Evolutionary conservation across 1,140 invertebrate species (phyloP), one percentile per base, ranked within the genome.

Genomic region (Polypedilum pembai): DNA sequence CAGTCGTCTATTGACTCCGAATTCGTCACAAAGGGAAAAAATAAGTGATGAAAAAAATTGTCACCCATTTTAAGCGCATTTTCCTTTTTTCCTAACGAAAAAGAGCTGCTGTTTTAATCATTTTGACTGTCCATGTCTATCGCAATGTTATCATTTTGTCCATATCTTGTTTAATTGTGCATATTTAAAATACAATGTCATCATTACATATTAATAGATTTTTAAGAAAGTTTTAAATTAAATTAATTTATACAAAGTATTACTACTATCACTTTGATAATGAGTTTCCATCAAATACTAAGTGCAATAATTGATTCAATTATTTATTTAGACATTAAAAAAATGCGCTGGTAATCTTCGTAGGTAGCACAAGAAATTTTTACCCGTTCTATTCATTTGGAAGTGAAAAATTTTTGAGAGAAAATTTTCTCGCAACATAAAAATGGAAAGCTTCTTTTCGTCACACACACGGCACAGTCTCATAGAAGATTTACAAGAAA

Each of bases 401-500:
- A 76, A 56, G 10, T 77, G 74, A 79, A 79, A 79, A 82, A 77
- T 79, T 79, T 74, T 76, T 80, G 75, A 78, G 78, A 75, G 81
- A 40, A 75, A 41, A 75, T 24, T 45, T 17, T 73, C 20, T 18
- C 12, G 8, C 17, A 24, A 18, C 21, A n/a, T 33, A 40, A n/a
- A 17, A 56, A 7, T 33, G 21, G 40, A 15, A 45, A 21, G 12
- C n/a, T 56, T 56, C 45, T 56, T 56, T 15, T 56, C 45, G 12
- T 56, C 12, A 12, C n/a, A 56, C n/a, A 56, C n/a, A n/a, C 45
- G 12, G 15, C 45, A 56, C 45, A 56, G 12, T 33, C 24, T 33
- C 24, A 33, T 33, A 33, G 24, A 33, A 33, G 24, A 33, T 33
- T n/a, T 33, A 33, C 24, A 33, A 33, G 2, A 5, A 33, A 33